Evolutionary conservation across 2,797 vertebrate genomes (phyloP).

Genomic region (Rhinatrema bivittatum): DNA sequence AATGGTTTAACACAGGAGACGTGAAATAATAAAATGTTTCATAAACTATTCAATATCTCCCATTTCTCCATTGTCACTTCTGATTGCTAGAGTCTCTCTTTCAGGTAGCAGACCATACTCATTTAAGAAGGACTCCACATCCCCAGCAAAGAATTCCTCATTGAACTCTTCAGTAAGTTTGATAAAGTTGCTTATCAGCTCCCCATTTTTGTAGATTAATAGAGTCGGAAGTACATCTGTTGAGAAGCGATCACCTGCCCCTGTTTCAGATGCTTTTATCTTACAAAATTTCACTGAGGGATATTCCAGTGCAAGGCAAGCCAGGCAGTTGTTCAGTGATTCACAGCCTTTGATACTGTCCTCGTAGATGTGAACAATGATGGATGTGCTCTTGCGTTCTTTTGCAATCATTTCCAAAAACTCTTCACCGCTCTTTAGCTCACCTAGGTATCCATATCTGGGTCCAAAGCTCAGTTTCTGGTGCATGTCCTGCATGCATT

Average conservation of each 20-base stretch:
- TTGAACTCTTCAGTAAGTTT: slow-evolving; percentile 74
- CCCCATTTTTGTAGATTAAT: slow-evolving; percentile 88
- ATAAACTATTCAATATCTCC: slow-evolving; percentile 53
- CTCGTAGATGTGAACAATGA: slow-evolving; percentile 89
- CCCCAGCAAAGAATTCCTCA: slow-evolving; percentile 86
- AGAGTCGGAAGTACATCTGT: slow-evolving; percentile 79
- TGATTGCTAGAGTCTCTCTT: slow-evolving; percentile 59
- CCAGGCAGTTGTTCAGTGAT: slow-evolving; percentile 77
- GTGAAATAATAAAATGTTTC: too few species aligned
- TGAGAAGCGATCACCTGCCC: slow-evolving; percentile 83
- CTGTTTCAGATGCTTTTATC: slow-evolving; percentile 78
- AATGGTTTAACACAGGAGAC: too few species aligned
- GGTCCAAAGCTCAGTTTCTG: slow-evolving; percentile 90
- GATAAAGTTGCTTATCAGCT: slow-evolving; percentile 91
- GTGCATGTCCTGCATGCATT: slow-evolving; percentile 97
- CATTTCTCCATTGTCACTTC: slow-evolving; percentile 55
- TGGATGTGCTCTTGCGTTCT: slow-evolving; percentile 77
- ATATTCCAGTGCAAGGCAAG: slow-evolving; percentile 79
- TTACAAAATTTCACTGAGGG: slow-evolving; percentile 88
- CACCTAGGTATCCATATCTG: slow-evolving; percentile 73
- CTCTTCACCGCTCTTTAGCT: slow-evolving; percentile 77
- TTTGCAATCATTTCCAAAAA: slow-evolving; percentile 86
- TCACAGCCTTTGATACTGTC: slow-evolving; percentile 76
- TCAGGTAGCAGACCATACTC: slow-evolving; percentile 90
- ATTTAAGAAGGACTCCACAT: slow-evolving; percentile 91